Percentiles rank a stretch among this genome's conserved stretches.
These are phyloP conservation scores for Neodiprion fabricii DNA, from an alignment of 1,140 invertebrate genomes.

Conservation along the genomic window DNA sequence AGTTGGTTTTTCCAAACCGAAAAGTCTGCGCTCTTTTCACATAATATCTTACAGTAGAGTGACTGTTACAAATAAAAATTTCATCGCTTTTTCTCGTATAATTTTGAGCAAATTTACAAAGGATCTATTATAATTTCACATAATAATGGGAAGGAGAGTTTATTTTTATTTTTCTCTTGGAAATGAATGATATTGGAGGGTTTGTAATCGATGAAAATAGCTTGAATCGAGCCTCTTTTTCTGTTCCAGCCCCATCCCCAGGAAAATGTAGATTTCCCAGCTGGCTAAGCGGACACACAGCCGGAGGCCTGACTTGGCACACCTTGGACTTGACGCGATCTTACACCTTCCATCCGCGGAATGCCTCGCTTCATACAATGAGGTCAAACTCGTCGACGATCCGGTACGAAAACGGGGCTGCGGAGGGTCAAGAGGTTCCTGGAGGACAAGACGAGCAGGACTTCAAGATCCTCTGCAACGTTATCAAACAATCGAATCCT, in stretches of 20 bases:
- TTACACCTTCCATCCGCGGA: slow-evolving; percentile 77
- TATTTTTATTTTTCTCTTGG: no score
- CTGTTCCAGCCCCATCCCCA: slow-evolving; percentile 58
- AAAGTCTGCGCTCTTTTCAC: no score
- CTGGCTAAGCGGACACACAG: slow-evolving; percentile 76
- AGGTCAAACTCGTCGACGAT: slow-evolving; percentile 51
- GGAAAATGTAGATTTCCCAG: slow-evolving; percentile 74
- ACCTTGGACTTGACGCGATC: slow-evolving; percentile 76
- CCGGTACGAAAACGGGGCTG: slow-evolving; percentile 43
- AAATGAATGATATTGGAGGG: no score
- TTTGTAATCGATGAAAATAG: no score
- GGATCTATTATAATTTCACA: no score
- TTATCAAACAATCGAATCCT: slow-evolving; percentile 66
- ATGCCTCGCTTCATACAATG: slow-evolving; percentile 73
- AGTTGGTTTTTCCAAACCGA: no score
- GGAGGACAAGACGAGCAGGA: slow-evolving; percentile 65
- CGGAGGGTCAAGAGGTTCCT: slow-evolving; percentile 59
- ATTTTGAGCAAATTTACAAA: no score
- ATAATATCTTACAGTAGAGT: no score
- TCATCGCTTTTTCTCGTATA: no score
- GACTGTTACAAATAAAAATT: no score
- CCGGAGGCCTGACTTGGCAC: slow-evolving; percentile 71
- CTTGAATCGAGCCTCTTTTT: background rate
- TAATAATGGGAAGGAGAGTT: no score
- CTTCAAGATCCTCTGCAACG: slow-evolving; percentile 72